Evolutionary conservation across 1,140 invertebrate genomes (phyloP).

Genomic region (Brachionus calyciflorus): DNA sequence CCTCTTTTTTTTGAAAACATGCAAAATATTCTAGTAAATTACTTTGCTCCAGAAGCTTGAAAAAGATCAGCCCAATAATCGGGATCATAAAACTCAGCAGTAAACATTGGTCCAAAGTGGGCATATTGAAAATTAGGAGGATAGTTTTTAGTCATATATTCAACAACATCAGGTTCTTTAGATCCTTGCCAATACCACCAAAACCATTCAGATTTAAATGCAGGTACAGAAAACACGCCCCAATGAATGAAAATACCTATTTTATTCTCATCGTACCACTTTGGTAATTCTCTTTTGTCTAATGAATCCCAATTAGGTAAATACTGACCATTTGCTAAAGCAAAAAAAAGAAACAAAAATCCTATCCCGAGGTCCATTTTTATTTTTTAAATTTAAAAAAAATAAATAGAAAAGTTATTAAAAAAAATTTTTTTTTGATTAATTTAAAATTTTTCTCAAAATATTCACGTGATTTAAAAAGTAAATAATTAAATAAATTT

Average conservation of each 20-base stretch:
- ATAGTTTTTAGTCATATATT: slow-evolving; percentile 53
- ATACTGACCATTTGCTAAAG: slow-evolving; percentile 49
- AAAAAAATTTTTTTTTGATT: too few species aligned
- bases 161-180: slow-evolving; percentile 42
- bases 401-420: too few species aligned
- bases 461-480: too few species aligned
- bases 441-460: too few species aligned
- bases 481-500: too few species aligned
- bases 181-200: slow-evolving; percentile 54
- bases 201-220: slow-evolving; percentile 50
- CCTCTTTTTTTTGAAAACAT: too few species aligned
- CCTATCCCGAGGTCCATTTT: too few species aligned
- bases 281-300: slow-evolving; percentile 75
- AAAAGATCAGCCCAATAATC: slow-evolving; percentile 46
- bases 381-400: too few species aligned
- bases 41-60: slow-evolving; percentile 45
- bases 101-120: slow-evolving; percentile 53
- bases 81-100: slow-evolving; percentile 47
- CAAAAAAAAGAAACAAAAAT: not conserved
- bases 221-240: slow-evolving; percentile 86
- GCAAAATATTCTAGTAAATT: not conserved
- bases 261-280: slow-evolving; percentile 84
- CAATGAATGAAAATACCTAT: slow-evolving; percentile 89
- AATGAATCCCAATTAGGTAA: slow-evolving; percentile 73
- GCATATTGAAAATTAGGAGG: slow-evolving; percentile 52